Percentiles rank a stretch among this genome's conserved stretches.
Evolutionary conservation across 2,888 invertebrate species (phyloP).

Genomic region (Clistopyga incitator): DNA sequence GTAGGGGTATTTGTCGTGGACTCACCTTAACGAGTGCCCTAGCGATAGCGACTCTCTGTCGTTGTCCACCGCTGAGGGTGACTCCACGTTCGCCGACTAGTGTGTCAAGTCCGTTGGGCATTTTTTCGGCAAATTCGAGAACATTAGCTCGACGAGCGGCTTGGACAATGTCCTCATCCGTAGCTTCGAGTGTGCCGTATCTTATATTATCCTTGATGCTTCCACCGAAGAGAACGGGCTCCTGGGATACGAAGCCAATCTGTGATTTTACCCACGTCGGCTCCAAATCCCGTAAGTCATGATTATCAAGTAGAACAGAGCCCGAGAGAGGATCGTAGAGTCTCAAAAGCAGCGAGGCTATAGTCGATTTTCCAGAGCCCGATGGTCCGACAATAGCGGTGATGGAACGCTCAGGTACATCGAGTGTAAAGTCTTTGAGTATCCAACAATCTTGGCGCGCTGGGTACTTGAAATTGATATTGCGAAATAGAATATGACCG

Average conservation of each 20-base stretch:
- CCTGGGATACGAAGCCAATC: slow-evolving; percentile 95
- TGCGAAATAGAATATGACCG: slow-evolving; percentile 91
- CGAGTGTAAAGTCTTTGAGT: slow-evolving; percentile 88
- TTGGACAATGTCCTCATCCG: slow-evolving; percentile 86
- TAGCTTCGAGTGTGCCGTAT: slow-evolving; percentile 90
- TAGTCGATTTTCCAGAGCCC: slow-evolving; percentile 97
- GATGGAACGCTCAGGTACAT: slow-evolving; percentile 89
- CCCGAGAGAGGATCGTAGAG: slow-evolving; percentile 94
- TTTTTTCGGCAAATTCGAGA: slow-evolving; percentile 89
- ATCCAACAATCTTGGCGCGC: slow-evolving; percentile 87
- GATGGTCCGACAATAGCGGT: slow-evolving; percentile 95
- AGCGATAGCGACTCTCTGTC: slow-evolving; percentile 96
- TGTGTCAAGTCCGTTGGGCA: slow-evolving; percentile 91
- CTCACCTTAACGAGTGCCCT: slow-evolving; percentile 94
- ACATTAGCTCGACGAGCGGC: slow-evolving; percentile 95
- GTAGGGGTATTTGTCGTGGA: no score
- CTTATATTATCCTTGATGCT: slow-evolving; percentile 95
- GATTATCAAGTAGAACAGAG: slow-evolving; percentile 90
- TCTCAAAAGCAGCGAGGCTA: slow-evolving; percentile 93
- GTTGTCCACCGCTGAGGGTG: slow-evolving; percentile 96
- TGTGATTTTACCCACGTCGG: slow-evolving; percentile 94
- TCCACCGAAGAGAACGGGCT: slow-evolving; percentile 96
- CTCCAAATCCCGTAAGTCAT: slow-evolving; percentile 91
- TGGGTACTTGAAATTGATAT: slow-evolving; percentile 91
- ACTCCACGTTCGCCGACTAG: slow-evolving; percentile 95